Conservation (phyloP, 2,888 invertebrate species). For the Pristionchus japonicus region DNA sequence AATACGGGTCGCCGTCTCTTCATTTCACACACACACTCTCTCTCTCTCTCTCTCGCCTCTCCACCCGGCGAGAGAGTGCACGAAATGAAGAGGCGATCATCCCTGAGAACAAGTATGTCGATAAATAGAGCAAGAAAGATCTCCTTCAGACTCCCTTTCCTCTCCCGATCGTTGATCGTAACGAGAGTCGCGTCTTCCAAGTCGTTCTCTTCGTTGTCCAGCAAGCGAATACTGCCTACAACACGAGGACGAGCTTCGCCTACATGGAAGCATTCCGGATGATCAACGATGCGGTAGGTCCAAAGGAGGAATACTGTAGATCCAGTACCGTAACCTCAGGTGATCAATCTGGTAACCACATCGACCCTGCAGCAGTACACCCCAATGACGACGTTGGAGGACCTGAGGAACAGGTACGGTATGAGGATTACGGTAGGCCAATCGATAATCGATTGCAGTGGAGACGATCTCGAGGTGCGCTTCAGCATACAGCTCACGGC, state of each 20-base stretch:
- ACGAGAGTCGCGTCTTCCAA: constrained; percentile 36
- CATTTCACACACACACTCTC: too few species aligned
- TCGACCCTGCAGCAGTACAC: constrained; percentile 43
- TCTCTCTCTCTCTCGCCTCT: too few species aligned
- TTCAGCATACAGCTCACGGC: constrained; percentile 52
- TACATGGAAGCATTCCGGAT: constrained; percentile 46
- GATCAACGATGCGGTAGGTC: constrained; percentile 46
- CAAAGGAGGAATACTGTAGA: background rate
- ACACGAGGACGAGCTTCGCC: constrained; percentile 33
- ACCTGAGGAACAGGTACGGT: constrained; percentile 34
- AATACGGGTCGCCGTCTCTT: too few species aligned
- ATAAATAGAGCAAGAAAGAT: too few species aligned
- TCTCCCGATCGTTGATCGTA: constrained; percentile 31
- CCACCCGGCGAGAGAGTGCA: too few species aligned
- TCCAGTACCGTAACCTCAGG: background rate
- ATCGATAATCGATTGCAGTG: constrained; percentile 48
- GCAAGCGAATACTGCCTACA: constrained; percentile 42
- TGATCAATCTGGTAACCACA: constrained; percentile 39
- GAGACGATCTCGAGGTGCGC: constrained; percentile 53
- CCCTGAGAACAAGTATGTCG: too few species aligned
- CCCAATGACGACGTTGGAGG: constrained; percentile 32
- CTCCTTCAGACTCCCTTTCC: background rate
- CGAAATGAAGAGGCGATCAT: too few species aligned
- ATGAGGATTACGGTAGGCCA: background rate
- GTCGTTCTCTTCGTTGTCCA: constrained; percentile 38